Evolutionary conservation across 2,797 vertebrate species (phyloP).

Genomic region (Pseudochaenichthys georgianus): DNA sequence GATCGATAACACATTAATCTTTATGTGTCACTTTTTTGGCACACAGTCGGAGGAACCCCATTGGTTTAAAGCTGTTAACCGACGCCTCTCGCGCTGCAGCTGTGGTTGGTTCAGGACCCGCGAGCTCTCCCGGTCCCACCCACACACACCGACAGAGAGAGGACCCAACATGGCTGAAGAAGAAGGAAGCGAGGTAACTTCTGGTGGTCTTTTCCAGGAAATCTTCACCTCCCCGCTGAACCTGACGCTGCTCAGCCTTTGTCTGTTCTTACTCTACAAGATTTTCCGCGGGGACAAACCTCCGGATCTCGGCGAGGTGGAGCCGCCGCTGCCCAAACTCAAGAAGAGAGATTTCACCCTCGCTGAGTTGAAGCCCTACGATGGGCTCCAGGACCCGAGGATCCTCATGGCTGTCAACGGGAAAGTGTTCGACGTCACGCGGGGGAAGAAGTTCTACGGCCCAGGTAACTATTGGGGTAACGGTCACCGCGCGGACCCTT

Average conservation of each 20-base stretch:
- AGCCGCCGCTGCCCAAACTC: constrained; percentile 86
- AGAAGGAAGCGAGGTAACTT: constrained; percentile 74
- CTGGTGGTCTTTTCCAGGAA: constrained; percentile 88
- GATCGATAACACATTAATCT: not conserved
- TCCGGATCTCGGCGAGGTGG: constrained; percentile 76
- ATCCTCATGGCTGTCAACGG: constrained; percentile 96
- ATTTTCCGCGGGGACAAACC: constrained; percentile 91
- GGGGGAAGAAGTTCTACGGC: constrained; percentile 95
- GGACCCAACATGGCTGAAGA: constrained; percentile 84
- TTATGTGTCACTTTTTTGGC: not conserved
- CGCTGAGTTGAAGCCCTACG: constrained; percentile 88
- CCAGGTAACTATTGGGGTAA: constrained; percentile 82
- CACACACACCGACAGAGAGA: constrained; percentile 5
- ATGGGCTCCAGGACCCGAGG: constrained; percentile 87
- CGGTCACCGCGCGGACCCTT: not conserved
- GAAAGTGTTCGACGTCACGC: constrained; percentile 96
- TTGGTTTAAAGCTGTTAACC: constrained; percentile 30
- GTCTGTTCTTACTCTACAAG: constrained; percentile 93
- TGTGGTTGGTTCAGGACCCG: constrained; percentile 55
- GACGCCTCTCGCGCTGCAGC: not conserved
- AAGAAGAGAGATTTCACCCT: constrained; percentile 92
- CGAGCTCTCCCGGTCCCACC: constrained; percentile 1
- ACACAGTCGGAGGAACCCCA: not conserved
- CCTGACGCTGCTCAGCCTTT: constrained; percentile 91
- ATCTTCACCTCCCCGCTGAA: constrained; percentile 94